Percentiles rank a stretch among this genome's conserved stretches.
These are phyloP conservation scores for Rhagium mordax DNA, from an alignment of 2,888 invertebrate genomes.

Conservation along the genomic window DNA sequence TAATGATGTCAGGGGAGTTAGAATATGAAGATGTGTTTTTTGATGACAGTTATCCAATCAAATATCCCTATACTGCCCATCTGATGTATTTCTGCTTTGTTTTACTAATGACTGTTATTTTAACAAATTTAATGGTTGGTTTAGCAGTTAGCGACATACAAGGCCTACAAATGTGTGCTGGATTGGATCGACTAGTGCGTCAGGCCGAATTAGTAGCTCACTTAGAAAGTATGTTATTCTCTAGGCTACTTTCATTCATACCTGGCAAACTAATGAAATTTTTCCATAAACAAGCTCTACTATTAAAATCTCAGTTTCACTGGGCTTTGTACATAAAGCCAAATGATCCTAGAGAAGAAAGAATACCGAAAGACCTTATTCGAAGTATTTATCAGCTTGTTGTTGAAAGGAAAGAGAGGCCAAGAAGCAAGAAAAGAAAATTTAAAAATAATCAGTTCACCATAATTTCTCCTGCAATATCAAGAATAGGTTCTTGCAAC, in stretches of 20 bases:
- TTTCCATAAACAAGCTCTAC: constrained; percentile 80
- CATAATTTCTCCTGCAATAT: constrained; percentile 51
- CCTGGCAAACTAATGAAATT: constrained; percentile 75
- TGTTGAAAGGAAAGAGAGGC: constrained; percentile 77
- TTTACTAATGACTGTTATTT: constrained; percentile 84
- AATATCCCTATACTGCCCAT: constrained; percentile 81
- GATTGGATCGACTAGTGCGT: constrained; percentile 84
- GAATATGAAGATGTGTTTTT: constrained; percentile 91
- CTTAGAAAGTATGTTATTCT: constrained; percentile 87
- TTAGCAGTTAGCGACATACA: constrained; percentile 89
- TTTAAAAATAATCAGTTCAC: constrained; percentile 42
- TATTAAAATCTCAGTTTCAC: constrained; percentile 83
- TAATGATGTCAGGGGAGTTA: constrained; percentile 92
- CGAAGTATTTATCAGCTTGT: constrained; percentile 83
- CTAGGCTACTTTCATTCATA: constrained; percentile 79
- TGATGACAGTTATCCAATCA: constrained; percentile 66
- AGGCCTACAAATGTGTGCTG: constrained; percentile 86
- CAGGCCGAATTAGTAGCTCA: constrained; percentile 88
- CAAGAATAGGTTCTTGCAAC: constrained; percentile 57
- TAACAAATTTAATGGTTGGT: constrained; percentile 88
- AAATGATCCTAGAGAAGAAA: constrained; percentile 86
- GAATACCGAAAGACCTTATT: constrained; percentile 84
- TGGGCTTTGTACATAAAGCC: constrained; percentile 84
- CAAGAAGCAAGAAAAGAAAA: constrained; percentile 71
- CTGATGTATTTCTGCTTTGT: constrained; percentile 84